phyloP scores from a whole-genome alignment of 2,113 vertebrate species.

The Hemibagrus wyckioides region DNA sequence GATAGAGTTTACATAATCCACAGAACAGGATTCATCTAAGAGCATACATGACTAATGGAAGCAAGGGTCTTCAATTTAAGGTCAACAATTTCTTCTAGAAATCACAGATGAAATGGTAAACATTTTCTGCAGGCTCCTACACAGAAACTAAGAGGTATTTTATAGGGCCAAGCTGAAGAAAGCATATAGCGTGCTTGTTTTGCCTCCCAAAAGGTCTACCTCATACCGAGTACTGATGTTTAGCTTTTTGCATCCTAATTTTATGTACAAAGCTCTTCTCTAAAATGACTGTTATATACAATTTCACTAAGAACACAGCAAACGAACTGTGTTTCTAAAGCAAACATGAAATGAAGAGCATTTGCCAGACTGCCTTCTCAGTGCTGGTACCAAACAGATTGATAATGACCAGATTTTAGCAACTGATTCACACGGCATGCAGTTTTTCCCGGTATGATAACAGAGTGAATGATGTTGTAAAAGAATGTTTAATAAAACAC shows the following conservation, averaged over 20 bases:
- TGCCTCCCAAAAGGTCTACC: background rate
- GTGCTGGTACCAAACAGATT: background rate
- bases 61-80: background rate
- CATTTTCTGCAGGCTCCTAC: background rate
- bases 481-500: constrained; percentile 32
- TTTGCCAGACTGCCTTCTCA: background rate
- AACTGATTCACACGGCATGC: background rate
- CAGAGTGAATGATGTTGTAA: background rate
- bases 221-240: background rate
- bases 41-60: background rate
- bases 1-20: background rate
- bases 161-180: background rate
- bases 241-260: background rate
- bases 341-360: background rate
- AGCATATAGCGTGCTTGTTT: background rate
- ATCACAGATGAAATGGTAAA: background rate
- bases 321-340: background rate
- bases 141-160: background rate
- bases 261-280: background rate
- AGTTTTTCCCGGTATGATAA: background rate
- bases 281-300: background rate
- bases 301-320: background rate
- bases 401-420: background rate
- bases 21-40: background rate
- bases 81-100: background rate